Percentiles rank a stretch among this genome's conserved stretches.
phyloP scores from a whole-genome alignment of 2,797 vertebrate genomes.

The Dromococcyx pavoninus region DNA sequence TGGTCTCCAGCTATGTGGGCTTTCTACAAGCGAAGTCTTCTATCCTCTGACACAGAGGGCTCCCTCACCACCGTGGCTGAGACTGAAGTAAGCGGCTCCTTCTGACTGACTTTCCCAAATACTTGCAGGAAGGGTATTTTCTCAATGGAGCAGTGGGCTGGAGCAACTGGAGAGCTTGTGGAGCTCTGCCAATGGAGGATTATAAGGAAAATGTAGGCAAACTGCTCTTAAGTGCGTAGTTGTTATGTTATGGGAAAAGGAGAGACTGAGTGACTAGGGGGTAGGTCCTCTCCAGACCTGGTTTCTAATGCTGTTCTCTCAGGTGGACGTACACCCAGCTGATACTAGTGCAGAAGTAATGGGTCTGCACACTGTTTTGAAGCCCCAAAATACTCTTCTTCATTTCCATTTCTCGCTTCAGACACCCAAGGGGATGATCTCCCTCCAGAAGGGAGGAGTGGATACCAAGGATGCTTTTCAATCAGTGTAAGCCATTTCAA shows the following conservation, averaged over 20 bases:
- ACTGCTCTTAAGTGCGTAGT: neutral
- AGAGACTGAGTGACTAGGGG: neutral
- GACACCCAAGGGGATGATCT: neutral
- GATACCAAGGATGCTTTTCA: neutral
- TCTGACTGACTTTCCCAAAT: neutral
- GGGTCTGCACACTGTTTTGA: neutral
- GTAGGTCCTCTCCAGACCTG: neutral
- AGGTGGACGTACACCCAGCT: neutral
- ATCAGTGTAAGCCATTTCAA: neutral
- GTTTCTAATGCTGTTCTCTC: neutral
- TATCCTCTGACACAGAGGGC: neutral
- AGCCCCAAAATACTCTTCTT: neutral
- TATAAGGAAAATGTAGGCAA: neutral
- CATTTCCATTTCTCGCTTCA: neutral
- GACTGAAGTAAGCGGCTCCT: neutral
- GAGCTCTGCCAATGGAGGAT: neutral
- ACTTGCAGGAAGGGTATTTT: neutral
- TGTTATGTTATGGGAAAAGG: neutral
- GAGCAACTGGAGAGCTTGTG: neutral
- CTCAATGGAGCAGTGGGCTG: neutral
- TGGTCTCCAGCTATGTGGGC: neutral
- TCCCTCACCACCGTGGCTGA: accelerated
- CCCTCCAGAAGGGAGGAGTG: neutral
- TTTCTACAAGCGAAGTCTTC: neutral
- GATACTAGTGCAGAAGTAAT: neutral